Percentiles rank a stretch among this genome's conserved stretches.
Evolutionary conservation across 2,797 vertebrate genomes (phyloP).

Genomic region (Enteromius trimaculatus): DNA sequence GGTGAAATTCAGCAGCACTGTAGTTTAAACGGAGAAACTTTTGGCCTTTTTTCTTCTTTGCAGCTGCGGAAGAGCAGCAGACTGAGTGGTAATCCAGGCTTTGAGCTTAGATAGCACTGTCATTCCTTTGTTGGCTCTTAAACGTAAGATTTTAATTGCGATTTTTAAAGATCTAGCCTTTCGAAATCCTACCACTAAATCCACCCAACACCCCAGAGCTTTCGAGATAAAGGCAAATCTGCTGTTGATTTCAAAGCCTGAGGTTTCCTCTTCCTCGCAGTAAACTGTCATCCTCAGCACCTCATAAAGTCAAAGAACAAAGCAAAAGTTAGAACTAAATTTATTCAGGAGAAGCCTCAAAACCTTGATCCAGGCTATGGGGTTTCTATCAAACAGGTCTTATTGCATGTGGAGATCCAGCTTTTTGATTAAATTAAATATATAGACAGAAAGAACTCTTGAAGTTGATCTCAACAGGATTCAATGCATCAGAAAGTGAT

Average conservation of each 20-base stretch:
- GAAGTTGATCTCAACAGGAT: not conserved
- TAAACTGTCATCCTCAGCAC: slow-evolving; percentile 14
- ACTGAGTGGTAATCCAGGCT: slow-evolving; percentile 52
- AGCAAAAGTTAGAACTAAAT: slow-evolving; percentile 18
- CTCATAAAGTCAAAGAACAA: slow-evolving; percentile 19
- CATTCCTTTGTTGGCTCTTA: slow-evolving; percentile 56
- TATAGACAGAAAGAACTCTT: not conserved
- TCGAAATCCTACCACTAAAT: slow-evolving; percentile 63
- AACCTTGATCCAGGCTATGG: not conserved
- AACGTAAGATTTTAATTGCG: slow-evolving; percentile 63
- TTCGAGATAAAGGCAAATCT: slow-evolving; percentile 62
- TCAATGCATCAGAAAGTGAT: not conserved
- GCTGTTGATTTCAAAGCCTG: slow-evolving; percentile 47
- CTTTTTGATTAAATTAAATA: slow-evolving; percentile 13
- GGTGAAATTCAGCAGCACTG: slow-evolving; percentile 14
- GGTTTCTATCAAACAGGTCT: slow-evolving; percentile 18
- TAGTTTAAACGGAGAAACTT: slow-evolving; percentile 13
- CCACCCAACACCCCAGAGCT: slow-evolving; percentile 39
- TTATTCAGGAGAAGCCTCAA: slow-evolving; percentile 8
- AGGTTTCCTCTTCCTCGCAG: slow-evolving; percentile 24
- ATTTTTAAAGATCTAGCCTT: slow-evolving; percentile 59
- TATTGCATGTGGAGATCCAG: slow-evolving; percentile 1
- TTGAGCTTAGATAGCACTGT: slow-evolving; percentile 45
- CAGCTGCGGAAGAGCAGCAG: slow-evolving; percentile 50
- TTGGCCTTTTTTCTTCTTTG: slow-evolving; percentile 32